Percentiles rank a stretch among this genome's conserved stretches.
These are phyloP conservation scores for Drosophila tristis DNA, from an alignment of 1,140 invertebrate species.

Conservation along the genomic window DNA sequence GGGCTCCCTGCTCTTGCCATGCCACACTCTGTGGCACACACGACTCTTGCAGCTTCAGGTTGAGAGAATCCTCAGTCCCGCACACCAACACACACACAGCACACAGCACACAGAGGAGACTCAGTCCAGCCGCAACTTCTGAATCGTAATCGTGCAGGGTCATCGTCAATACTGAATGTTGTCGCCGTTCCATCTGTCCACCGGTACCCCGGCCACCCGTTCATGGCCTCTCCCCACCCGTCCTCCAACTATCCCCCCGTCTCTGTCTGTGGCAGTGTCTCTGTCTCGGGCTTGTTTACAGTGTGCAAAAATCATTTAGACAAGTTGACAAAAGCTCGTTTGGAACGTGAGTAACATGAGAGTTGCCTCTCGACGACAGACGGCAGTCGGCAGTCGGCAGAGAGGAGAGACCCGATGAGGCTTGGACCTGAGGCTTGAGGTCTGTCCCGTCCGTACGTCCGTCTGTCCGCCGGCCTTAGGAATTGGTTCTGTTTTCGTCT, in stretches of 20 bases:
- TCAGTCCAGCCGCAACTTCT: slow-evolving; percentile 62
- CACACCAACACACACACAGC: slow-evolving; percentile 27
- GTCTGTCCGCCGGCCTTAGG: slow-evolving; percentile 39
- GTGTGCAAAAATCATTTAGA: slow-evolving; percentile 83
- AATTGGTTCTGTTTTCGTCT: slow-evolving; percentile 51
- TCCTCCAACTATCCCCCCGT: slow-evolving; percentile 8
- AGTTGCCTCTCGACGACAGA: slow-evolving; percentile 32
- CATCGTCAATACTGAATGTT: slow-evolving; percentile 74
- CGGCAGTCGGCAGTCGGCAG: slow-evolving; percentile 5
- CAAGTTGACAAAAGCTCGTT: slow-evolving; percentile 84
- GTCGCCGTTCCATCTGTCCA: slow-evolving; percentile 48
- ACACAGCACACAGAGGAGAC: slow-evolving; percentile 7
- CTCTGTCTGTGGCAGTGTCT: slow-evolving; percentile 56
- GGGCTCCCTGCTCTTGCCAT: slow-evolving; percentile 49
- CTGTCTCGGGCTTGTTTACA: slow-evolving; percentile 72
- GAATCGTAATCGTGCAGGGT: slow-evolving; percentile 81
- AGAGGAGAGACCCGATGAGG: slow-evolving; percentile 9
- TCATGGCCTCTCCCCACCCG: background rate
- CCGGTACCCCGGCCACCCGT: too few relatives aligned
- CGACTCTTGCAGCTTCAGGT: slow-evolving; percentile 56
- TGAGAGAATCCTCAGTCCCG: slow-evolving; percentile 55
- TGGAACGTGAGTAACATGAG: slow-evolving; percentile 84
- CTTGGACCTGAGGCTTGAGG: slow-evolving; percentile 42
- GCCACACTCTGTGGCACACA: slow-evolving; percentile 41
- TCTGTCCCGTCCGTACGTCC: too few relatives aligned